Conservation (phyloP, 2,888 invertebrate genomes). For the Saturnia pavonia region DNA sequence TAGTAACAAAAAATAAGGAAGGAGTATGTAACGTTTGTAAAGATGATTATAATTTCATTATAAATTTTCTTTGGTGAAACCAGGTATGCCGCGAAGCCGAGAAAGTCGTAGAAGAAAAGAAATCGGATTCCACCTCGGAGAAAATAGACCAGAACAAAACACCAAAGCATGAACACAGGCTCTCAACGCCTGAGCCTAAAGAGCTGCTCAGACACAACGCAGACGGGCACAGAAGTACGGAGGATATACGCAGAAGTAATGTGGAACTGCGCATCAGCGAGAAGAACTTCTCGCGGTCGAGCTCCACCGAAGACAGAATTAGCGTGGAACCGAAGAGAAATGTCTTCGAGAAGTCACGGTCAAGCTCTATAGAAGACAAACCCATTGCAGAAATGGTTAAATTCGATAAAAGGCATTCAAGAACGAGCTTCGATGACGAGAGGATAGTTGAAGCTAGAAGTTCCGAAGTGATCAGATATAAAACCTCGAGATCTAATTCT, state of each 20-base stretch:
- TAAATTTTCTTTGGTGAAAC: background rate
- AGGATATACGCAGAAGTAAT: slow-evolving; percentile 18
- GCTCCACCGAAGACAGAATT: slow-evolving; percentile 36
- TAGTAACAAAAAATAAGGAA: too few species aligned
- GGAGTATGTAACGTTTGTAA: background rate
- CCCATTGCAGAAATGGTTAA: slow-evolving; percentile 30
- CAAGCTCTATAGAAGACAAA: slow-evolving; percentile 24
- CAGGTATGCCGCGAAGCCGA: slow-evolving; percentile 76
- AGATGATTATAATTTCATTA: background rate
- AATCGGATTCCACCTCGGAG: slow-evolving; percentile 42
- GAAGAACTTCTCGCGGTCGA: slow-evolving; percentile 36
- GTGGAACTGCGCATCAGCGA: slow-evolving; percentile 20
- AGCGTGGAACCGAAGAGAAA: slow-evolving; percentile 19
- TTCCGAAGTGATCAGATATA: slow-evolving; percentile 19
- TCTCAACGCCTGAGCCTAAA: slow-evolving; percentile 29
- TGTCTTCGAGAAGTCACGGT: slow-evolving; percentile 19
- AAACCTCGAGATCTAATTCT: slow-evolving; percentile 34
- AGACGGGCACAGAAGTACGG: slow-evolving; percentile 18
- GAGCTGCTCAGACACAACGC: slow-evolving; percentile 12
- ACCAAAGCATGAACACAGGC: slow-evolving; percentile 26
- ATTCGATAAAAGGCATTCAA: slow-evolving; percentile 36
- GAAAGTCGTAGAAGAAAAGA: slow-evolving; percentile 68
- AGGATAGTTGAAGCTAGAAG: slow-evolving; percentile 20
- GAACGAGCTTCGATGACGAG: slow-evolving; percentile 25
- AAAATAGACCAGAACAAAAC: slow-evolving; percentile 33